Evolutionary conservation across 2,797 vertebrate genomes (phyloP), one percentile per base, ranked within the genome.

Genomic region (Oreonectes daqikongensis): DNA sequence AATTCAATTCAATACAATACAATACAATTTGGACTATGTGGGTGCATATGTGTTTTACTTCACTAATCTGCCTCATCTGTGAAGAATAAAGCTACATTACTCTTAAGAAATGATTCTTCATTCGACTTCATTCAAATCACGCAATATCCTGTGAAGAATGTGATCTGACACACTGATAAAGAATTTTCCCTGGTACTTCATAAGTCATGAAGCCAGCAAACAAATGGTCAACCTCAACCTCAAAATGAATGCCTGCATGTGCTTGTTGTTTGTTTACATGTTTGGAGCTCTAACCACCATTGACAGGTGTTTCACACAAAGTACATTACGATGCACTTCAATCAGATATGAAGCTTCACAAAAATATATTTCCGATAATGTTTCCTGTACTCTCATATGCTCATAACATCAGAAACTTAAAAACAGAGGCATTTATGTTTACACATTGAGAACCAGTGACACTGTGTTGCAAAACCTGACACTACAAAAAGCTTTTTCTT

Each of bases 251-350:
- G 9, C 20, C 52, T 55, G 22, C n/a, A 61, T 32, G 2, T 8
- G 24, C 26, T 57, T 57, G 24, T 15, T 30, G 14, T 57, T 38
- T 2, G 38, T 1, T 28, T 18, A 55, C 2, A 18, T 26, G 22
- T 69, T 11, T 24, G 35, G 52, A 53, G 50, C 50, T 53, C 8
- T 10, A 24, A 10, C 50, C 50, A 53, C 15, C 35, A n/a, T 17
- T 48, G 28, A 72, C 18, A 63, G 42, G n/a, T 18, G 48, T 35
- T 59, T 50, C 44, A 55, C 52, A 24, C 20, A 55, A 52, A 22
- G 50, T 22, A 20, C 48, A 22, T 20, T 52, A 52, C 17, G n/a
- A 20, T 22, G 5, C 8, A 11, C 10, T 53, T 48, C 44, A 18
- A 53, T 48, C 18, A n/a, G 4, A 48, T 53, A 53, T 10, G 4